Evolutionary conservation across 2,113 vertebrate genomes (phyloP).

Genomic region (Pimephales promelas): DNA sequence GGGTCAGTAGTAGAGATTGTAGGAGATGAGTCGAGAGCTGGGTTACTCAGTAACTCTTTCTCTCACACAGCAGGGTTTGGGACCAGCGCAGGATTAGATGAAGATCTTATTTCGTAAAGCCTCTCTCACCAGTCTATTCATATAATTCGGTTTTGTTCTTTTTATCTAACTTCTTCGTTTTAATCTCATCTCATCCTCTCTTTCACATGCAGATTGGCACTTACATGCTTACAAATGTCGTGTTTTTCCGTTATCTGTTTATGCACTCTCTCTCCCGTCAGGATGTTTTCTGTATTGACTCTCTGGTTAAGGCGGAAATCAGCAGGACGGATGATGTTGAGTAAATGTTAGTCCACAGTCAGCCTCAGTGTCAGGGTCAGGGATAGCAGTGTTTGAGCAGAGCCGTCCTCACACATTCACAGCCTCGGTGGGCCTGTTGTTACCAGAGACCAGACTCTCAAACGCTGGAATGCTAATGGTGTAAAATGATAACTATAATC

Average conservation of each 20-base stretch:
- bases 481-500: constrained; percentile 20
- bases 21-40: constrained; percentile 38
- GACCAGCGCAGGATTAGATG: constrained; percentile 42
- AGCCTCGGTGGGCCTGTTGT: neutral
- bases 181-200: neutral
- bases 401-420: constrained; percentile 12
- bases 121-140: neutral
- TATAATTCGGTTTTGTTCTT: constrained; percentile 10
- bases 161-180: constrained; percentile 1
- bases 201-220: neutral
- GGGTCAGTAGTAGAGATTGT: constrained; percentile 53
- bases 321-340: constrained; percentile 38
- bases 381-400: constrained; percentile 44
- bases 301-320: constrained; percentile 25
- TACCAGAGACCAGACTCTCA: constrained; percentile 12
- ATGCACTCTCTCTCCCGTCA: constrained; percentile 18
- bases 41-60: constrained; percentile 58
- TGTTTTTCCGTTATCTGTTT: neutral
- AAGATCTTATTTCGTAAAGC: constrained; percentile 33
- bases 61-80: constrained; percentile 47
- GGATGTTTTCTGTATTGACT: constrained; percentile 39
- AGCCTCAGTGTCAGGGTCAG: constrained; percentile 24
- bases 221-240: neutral
- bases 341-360: constrained; percentile 34
- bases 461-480: neutral